Evolutionary conservation across 1,140 invertebrate genomes (phyloP), one percentile per base, ranked within the genome.

Genomic region (Tribolium madens): DNA sequence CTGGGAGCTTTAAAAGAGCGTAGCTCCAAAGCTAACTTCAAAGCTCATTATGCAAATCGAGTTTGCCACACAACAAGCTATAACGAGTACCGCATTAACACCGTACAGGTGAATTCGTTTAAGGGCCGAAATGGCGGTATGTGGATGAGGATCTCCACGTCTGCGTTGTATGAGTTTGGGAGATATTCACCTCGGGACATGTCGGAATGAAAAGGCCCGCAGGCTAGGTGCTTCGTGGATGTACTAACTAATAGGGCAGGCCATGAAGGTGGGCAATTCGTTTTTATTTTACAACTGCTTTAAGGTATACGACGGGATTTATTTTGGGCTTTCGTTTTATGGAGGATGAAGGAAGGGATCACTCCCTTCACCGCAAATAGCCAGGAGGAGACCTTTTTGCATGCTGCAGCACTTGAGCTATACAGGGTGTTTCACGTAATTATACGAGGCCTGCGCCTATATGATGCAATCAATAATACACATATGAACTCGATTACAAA

Each of bases 11-110:
- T 64, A 64, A 64, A 64, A 64, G n/a, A 64, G 57, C 57, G 9
- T 17, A 10, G 14, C 57, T 31, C 12, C 57, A 64, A 64, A 64
- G 57, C 57, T 64, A 17, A 74, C 42, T 57, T 74, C 72, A 57
- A 52, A 57, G 72, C 52, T 74, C 50, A 74, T 74, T 74, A 74
- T 74, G 72, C 72, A 74, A 74, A 74, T 74, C 50, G 72, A 74
- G 72, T 74, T 74, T 74, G 50, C 72, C 72, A 74, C 72, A 74
- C 72, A 74, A 74, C 72, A 74, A 74, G 72, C 42, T 50, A 74
- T 74, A 74, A 74, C 72, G 72, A 26, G 26, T 46, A 74, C 72
- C 72, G 72, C 72, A 74, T 74, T 74, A 74, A 46, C 52, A 74
- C 72, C 26, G 52, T 74, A 36, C 72, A 74, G 72, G 72, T 74